Conservation (phyloP, 1,140 invertebrate species). For the Sycobia sp. region DNA sequence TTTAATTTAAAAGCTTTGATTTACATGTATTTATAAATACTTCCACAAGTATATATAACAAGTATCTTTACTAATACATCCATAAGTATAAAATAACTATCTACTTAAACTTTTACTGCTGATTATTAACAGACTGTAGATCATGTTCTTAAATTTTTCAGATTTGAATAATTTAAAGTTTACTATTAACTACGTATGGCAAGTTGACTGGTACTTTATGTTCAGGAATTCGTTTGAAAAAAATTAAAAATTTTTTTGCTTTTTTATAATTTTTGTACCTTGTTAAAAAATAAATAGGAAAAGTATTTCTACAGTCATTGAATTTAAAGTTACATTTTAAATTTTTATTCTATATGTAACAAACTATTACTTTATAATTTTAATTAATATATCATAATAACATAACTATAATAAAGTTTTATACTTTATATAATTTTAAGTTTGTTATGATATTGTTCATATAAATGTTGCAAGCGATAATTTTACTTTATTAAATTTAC, state of each 20-base stretch:
- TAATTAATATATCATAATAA: conserved; percentile 32
- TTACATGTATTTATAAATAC: too few relatives aligned
- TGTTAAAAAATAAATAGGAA: conserved; percentile 32
- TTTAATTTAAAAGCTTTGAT: too few relatives aligned
- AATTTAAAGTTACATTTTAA: conserved; percentile 29
- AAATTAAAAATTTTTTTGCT: conserved; percentile 22
- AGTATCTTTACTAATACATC: too few relatives aligned
- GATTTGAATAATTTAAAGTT: conserved; percentile 28
- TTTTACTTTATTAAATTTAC: conserved; percentile 11
- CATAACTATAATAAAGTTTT: conserved; percentile 29
- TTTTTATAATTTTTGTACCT: conserved; percentile 30
- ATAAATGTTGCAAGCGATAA: not conserved
- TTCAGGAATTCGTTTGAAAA: conserved; percentile 18
- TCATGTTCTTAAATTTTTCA: conserved; percentile 31
- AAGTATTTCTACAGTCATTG: conserved; percentile 21
- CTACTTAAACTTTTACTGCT: too few relatives aligned
- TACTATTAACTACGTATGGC: conserved; percentile 31
- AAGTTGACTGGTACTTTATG: conserved; percentile 16
- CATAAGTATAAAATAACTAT: too few relatives aligned
- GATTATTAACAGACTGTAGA: conserved; percentile 9
- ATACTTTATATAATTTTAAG: conserved; percentile 22
- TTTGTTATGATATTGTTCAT: conserved; percentile 24
- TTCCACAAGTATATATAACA: too few relatives aligned
- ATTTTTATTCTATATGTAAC: conserved; percentile 26
- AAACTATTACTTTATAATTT: conserved; percentile 30